phyloP scores from a whole-genome alignment of 2,113 vertebrate species.

The Empidonax alnorum region DNA sequence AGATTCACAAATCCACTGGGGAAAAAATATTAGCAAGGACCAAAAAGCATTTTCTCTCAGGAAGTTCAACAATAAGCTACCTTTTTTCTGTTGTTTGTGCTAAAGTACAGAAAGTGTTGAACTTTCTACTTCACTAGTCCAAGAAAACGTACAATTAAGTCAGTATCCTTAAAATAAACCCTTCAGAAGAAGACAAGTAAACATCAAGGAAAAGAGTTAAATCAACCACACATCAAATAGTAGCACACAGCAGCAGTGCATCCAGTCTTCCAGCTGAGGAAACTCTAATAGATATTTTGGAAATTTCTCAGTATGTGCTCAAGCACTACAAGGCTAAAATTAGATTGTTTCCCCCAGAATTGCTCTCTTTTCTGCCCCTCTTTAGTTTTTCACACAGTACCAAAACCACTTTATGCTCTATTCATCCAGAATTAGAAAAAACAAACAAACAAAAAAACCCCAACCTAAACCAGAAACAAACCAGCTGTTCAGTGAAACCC shows the following conservation, averaged over 20 bases:
- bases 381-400: background rate
- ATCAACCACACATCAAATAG: background rate
- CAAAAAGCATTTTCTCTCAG: background rate
- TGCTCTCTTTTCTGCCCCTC: background rate
- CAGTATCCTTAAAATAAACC: background rate
- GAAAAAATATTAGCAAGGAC: background rate
- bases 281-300: background rate
- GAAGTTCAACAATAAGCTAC: background rate
- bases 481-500: background rate
- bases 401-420: background rate
- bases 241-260: background rate
- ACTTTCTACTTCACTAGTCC: background rate
- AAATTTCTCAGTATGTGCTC: background rate
- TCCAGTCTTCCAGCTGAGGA: background rate
- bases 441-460: background rate
- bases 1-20: background rate
- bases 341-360: background rate
- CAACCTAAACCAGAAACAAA: no score
- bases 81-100: background rate
- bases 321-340: background rate
- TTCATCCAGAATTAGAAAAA: rapidly evolving
- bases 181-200: background rate
- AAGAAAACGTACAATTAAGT: background rate
- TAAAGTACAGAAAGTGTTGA: background rate
- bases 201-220: background rate